Percentiles rank a stretch among this genome's conserved stretches.
Conservation (phyloP, 2,797 vertebrate species). For the Nasua narica region DNA sequence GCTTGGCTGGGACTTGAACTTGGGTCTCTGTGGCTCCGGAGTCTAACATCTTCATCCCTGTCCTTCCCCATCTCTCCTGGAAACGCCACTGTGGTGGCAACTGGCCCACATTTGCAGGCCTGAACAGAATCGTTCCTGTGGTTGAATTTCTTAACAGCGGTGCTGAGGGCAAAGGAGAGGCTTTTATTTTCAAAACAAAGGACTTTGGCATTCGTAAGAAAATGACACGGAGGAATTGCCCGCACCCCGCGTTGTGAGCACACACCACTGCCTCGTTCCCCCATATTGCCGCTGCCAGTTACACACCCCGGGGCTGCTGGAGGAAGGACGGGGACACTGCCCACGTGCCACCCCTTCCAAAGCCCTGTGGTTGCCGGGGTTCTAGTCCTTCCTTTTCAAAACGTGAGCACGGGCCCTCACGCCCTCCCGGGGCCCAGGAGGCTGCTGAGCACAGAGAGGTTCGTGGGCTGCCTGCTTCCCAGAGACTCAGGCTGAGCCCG, state of each 20-base stretch:
- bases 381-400: constrained; percentile 19
- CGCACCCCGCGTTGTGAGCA: background rate
- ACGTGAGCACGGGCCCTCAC: background rate
- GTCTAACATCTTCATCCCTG: background rate
- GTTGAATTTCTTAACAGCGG: background rate
- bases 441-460: background rate
- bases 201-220: background rate
- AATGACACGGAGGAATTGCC: background rate
- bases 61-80: background rate
- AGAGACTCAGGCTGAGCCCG: background rate
- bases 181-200: constrained; percentile 51
- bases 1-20: background rate
- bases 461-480: background rate
- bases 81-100: background rate
- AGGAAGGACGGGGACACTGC: background rate
- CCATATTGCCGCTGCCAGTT: rapidly evolving
- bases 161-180: constrained; percentile 47
- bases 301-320: background rate
- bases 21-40: background rate
- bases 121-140: background rate
- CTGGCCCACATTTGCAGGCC: background rate
- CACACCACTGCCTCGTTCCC: background rate
- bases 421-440: background rate
- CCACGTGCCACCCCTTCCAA: background rate
- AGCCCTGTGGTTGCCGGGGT: background rate